Evolutionary conservation across 2,113 vertebrate genomes (phyloP).

Genomic region (Pitta sordida): DNA sequence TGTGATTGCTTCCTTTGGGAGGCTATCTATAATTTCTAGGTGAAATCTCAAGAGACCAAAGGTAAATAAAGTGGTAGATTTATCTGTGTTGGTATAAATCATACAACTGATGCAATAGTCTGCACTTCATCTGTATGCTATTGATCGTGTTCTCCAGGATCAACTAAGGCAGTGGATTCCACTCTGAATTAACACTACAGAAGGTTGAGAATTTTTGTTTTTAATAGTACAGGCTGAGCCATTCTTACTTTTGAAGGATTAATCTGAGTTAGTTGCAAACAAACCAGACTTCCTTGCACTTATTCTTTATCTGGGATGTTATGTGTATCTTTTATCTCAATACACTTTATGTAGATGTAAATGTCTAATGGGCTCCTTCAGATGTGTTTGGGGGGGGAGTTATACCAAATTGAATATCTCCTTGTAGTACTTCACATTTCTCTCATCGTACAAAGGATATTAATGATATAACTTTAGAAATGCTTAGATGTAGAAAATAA

Average conservation of each 20-base stretch:
- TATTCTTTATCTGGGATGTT: neutral
- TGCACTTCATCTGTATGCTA: neutral
- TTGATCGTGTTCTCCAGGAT: neutral
- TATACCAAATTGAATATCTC: neutral
- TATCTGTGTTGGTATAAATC: neutral
- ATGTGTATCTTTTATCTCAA: neutral
- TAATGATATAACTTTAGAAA: neutral
- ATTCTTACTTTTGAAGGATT: neutral
- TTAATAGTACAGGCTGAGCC: neutral
- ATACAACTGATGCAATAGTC: neutral
- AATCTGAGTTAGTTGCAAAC: neutral
- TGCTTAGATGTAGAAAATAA: neutral
- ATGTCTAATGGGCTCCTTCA: neutral
- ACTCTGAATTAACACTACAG: neutral
- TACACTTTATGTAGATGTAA: neutral
- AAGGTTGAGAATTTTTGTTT: neutral
- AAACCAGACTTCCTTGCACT: neutral
- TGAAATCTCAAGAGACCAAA: neutral
- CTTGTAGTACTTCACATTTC: neutral
- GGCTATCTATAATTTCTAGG: neutral
- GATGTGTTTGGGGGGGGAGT: neutral
- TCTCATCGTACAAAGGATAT: neutral
- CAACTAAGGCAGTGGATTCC: neutral
- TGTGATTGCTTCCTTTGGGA: slow-evolving; percentile 22
- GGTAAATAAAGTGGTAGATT: neutral